Conservation (phyloP, 37 sponge, comb jelly and placozoan species). For the Beroe ovata region DNA sequence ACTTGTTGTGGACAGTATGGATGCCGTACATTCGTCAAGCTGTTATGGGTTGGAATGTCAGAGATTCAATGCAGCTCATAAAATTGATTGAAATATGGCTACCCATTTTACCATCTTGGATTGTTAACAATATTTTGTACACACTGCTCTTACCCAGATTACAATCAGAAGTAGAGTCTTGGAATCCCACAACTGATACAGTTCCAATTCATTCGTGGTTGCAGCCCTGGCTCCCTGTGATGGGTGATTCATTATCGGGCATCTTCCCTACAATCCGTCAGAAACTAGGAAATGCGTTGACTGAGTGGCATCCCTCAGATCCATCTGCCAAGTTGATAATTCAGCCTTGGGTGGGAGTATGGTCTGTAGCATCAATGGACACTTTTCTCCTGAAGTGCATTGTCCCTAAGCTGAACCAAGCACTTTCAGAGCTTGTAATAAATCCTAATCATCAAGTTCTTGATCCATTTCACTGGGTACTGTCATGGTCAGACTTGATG, state of each 20-base stretch:
- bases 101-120: constrained; percentile 79
- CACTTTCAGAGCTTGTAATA: constrained; percentile 76
- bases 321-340: constrained; percentile 86
- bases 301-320: constrained; percentile 94
- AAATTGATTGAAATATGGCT: constrained; percentile 84
- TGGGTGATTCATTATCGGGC: constrained; percentile 72
- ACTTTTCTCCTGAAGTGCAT: constrained; percentile 81
- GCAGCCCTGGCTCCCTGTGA: constrained; percentile 94
- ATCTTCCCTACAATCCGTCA: constrained; percentile 85
- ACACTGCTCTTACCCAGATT: constrained; percentile 79
- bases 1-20: constrained; percentile 91
- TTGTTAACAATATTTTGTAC: constrained; percentile 81
- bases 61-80: constrained; percentile 71
- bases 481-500: constrained; percentile 89
- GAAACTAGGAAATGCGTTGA: constrained; percentile 90
- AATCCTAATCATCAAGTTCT: constrained; percentile 82
- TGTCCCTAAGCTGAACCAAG: constrained; percentile 82
- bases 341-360: constrained; percentile 91
- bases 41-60: constrained; percentile 70
- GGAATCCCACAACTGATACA: constrained; percentile 93
- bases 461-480: constrained; percentile 88
- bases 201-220: constrained; percentile 94
- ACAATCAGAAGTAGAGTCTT: constrained; percentile 77
- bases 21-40: constrained; percentile 80
- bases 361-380: constrained; percentile 84